phyloP scores from a whole-genome alignment of 2,797 vertebrate species.

The Oreochromis grahami region DNA sequence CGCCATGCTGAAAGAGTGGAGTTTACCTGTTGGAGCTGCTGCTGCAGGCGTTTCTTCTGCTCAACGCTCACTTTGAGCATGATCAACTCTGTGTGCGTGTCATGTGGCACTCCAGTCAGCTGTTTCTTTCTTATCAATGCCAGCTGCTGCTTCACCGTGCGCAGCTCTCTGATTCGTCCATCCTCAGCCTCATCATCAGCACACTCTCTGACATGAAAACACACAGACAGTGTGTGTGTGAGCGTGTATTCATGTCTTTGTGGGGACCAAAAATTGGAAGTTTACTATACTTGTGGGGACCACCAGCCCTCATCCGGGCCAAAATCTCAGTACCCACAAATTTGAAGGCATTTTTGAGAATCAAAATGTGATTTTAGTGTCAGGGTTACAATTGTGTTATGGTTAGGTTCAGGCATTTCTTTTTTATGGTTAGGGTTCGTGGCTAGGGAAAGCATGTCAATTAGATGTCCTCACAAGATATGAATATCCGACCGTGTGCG shows the following conservation, averaged over 20 bases:
- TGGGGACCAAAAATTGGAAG: not conserved
- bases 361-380: not conserved
- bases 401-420: not conserved
- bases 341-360: not conserved
- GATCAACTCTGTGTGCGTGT: not conserved
- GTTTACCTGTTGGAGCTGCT: slow-evolving; percentile 89
- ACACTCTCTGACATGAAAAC: not conserved
- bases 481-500: not conserved
- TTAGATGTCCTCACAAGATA: not conserved
- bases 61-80: slow-evolving; percentile 65
- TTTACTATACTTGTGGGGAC: not conserved
- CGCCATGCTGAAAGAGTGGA: not conserved
- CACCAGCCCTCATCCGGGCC: not conserved
- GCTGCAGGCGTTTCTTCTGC: slow-evolving; percentile 81
- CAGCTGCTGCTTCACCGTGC: slow-evolving; percentile 86
- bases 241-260: not conserved
- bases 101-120: slow-evolving; percentile 30
- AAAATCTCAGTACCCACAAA: not conserved
- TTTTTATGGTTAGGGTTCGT: not conserved
- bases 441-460: not conserved
- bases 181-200: slow-evolving; percentile 59
- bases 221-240: not conserved
- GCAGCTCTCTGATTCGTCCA: slow-evolving; percentile 78
- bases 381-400: not conserved
- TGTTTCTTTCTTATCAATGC: slow-evolving; percentile 75